These are phyloP conservation scores for Cyprinodon tularosa DNA, from an alignment of 2,113 vertebrate species.

Conservation along the genomic window DNA sequence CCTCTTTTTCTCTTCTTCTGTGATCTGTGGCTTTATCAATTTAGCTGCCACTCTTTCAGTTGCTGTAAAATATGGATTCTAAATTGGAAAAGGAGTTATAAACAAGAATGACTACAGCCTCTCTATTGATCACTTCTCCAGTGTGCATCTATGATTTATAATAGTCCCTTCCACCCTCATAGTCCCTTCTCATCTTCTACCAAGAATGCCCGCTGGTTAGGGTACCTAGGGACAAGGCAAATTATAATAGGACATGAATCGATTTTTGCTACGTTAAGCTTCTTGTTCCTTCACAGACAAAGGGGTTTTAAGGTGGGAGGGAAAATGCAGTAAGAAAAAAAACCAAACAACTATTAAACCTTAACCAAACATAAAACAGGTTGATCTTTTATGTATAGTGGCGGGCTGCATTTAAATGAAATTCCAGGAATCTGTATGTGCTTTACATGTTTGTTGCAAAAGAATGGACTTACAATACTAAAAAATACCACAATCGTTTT, in stretches of 20 bases:
- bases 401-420: no score
- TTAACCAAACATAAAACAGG: no score
- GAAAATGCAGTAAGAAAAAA: conserved; percentile 28
- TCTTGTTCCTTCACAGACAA: conserved; percentile 47
- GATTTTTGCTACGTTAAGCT: conserved; percentile 61
- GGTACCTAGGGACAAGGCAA: conserved; percentile 53
- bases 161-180: conserved; percentile 25
- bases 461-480: no score
- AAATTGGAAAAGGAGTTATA: conserved; percentile 72
- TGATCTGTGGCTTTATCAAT: conserved; percentile 56
- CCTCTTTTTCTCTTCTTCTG: conserved; percentile 30
- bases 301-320: conserved; percentile 33
- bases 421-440: no score
- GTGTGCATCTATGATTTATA: conserved; percentile 69
- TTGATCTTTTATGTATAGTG: no score
- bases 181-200: conserved; percentile 14
- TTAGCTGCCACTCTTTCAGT: conserved; percentile 56
- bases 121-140: conserved; percentile 63
- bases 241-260: conserved; percentile 65
- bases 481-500: no score
- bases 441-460: no score
- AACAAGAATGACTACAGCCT: conserved; percentile 71
- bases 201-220: conserved; percentile 23
- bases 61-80: conserved; percentile 69
- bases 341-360: neutral